A percentile compares a stretch with the other conserved stretches of the same genome.
phyloP scores from a whole-genome alignment of 2,113 vertebrate species.

The Lanius collurio region DNA sequence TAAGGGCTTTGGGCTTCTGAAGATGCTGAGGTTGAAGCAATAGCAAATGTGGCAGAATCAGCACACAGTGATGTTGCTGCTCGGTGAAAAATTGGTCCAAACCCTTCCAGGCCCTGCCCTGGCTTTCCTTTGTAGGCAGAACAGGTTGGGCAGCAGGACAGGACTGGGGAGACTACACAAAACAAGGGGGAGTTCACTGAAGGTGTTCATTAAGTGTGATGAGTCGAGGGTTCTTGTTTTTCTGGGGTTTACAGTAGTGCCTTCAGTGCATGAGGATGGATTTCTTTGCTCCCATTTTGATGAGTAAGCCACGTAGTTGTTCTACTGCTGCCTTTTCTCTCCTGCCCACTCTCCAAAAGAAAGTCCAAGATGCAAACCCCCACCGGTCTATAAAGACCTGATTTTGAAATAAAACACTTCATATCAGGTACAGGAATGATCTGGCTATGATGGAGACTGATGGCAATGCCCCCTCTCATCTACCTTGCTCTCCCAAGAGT shows the following conservation, averaged over 20 bases:
- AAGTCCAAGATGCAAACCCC: background rate
- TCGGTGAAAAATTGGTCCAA: background rate
- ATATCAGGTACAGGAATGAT: background rate
- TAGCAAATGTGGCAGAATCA: background rate
- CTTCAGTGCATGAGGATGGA: background rate
- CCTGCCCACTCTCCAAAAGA: background rate
- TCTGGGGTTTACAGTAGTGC: background rate
- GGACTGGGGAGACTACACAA: background rate
- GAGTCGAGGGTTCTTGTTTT: background rate
- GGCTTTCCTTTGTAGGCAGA: background rate
- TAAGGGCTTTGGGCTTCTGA: background rate
- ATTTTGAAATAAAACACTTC: background rate
- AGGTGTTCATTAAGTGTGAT: background rate
- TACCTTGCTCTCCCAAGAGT: background rate
- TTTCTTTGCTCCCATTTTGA: background rate
- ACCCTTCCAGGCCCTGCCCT: background rate
- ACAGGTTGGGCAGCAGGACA: background rate
- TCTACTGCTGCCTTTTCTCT: background rate
- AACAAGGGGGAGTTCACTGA: background rate
- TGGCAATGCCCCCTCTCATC: background rate
- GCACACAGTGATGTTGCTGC: background rate
- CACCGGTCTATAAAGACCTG: background rate
- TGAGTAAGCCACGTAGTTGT: background rate
- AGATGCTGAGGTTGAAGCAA: background rate
- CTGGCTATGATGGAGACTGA: background rate